Percentiles rank a stretch among this genome's conserved stretches.
phyloP scores from a whole-genome alignment of 2,113 vertebrate species.

The Formicarius rufipectus region DNA sequence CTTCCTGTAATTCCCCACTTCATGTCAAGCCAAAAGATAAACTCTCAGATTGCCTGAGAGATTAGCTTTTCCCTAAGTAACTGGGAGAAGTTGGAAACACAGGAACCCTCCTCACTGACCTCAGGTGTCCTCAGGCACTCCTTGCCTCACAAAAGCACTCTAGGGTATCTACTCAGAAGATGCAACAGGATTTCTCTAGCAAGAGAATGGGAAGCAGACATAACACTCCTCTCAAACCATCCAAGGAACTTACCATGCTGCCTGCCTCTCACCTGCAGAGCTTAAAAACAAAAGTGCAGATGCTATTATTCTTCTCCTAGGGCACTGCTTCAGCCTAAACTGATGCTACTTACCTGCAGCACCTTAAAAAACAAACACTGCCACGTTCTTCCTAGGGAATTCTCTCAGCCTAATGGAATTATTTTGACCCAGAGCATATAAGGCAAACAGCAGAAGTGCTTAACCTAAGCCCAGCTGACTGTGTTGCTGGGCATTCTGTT shows the following conservation, averaged over 20 bases:
- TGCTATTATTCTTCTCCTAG: not conserved
- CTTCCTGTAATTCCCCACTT: not conserved
- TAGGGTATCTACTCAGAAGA: not conserved
- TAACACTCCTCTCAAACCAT: not conserved
- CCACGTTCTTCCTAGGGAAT: not conserved
- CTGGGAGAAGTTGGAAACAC: not conserved
- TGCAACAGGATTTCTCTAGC: not conserved
- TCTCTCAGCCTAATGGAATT: not conserved
- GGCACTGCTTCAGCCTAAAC: not conserved
- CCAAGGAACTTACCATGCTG: not conserved
- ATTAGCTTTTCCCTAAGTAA: not conserved
- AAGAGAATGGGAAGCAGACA: not conserved
- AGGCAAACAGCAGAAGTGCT: constrained; percentile 1
- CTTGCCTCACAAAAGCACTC: not conserved
- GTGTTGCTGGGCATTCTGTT: not conserved
- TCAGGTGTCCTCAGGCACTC: not conserved
- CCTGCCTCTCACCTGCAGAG: not conserved
- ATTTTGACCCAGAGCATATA: not conserved
- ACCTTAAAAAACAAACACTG: not conserved
- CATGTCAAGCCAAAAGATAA: not conserved
- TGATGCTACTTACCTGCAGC: constrained; percentile 25
- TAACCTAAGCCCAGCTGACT: not conserved
- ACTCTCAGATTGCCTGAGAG: not conserved
- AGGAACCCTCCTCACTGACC: not conserved
- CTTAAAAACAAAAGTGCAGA: not conserved